Percentiles rank a stretch among this genome's conserved stretches.
These are phyloP conservation scores for Hiodon tergisus DNA, from an alignment of 2,113 vertebrate genomes.

Conservation along the genomic window DNA sequence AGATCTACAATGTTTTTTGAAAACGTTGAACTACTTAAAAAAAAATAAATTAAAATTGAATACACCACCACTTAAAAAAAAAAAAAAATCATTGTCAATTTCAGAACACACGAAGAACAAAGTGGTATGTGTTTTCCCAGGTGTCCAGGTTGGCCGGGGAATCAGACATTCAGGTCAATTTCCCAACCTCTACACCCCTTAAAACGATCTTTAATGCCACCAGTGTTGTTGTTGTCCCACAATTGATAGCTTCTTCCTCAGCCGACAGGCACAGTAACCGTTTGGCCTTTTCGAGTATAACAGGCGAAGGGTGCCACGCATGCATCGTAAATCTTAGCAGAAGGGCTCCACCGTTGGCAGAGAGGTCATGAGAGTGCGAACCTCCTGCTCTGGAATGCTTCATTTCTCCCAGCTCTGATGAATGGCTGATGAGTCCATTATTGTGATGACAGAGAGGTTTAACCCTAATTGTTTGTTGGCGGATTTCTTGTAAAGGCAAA, in stretches of 20 bases:
- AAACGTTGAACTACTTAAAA: too few relatives aligned
- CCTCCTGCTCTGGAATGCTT: too few relatives aligned
- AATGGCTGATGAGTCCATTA: too few relatives aligned
- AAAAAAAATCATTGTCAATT: too few relatives aligned
- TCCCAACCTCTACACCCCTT: conserved; percentile 30
- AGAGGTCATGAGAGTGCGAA: too few relatives aligned
- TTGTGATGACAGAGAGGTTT: too few relatives aligned
- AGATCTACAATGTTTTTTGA: too few relatives aligned
- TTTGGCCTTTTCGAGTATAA: background rate
- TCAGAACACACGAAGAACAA: too few relatives aligned
- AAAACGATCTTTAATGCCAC: conserved; percentile 37
- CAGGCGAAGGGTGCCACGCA: background rate
- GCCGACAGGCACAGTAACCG: conserved; percentile 1
- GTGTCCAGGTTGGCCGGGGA: background rate
- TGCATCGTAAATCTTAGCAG: background rate
- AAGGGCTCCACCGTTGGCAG: background rate
- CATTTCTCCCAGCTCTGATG: too few relatives aligned
- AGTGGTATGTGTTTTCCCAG: background rate
- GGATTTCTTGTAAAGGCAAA: too few relatives aligned
- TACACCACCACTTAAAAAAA: background rate
- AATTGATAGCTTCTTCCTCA: conserved; percentile 35
- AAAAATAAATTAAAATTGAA: background rate
- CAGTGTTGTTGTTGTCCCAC: conserved; percentile 33
- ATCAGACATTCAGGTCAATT: conserved; percentile 11
- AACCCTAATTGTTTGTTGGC: too few relatives aligned